Percentiles rank a stretch among this genome's conserved stretches.
Conservation (phyloP, 2,888 invertebrate species). For the Catocala fraxini region DNA sequence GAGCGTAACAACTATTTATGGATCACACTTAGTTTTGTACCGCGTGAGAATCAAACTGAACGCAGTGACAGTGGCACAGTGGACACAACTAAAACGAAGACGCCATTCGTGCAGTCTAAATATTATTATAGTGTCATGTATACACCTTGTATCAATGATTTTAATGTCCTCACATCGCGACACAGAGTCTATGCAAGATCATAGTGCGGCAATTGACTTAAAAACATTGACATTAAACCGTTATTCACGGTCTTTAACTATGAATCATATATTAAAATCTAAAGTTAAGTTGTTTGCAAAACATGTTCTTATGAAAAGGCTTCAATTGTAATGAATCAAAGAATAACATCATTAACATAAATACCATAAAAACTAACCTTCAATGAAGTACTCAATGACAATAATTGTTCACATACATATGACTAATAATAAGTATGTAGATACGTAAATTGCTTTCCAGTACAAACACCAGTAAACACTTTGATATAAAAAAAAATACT, state of each 20-base stretch:
- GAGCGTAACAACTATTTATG: no score
- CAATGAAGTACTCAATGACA: conserved; percentile 4
- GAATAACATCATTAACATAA: conserved; percentile 5
- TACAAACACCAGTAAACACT: conserved; percentile 1
- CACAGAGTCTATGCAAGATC: no score
- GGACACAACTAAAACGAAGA: no score
- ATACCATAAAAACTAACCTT: conserved; percentile 5
- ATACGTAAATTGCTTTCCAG: conserved; percentile 1
- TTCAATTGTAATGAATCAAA: conserved; percentile 1
- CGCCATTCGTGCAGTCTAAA: no score
- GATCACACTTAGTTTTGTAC: no score
- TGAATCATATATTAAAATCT: neutral
- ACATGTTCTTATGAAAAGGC: neutral
- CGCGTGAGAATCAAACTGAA: no score
- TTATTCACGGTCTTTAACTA: neutral
- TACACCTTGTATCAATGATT: no score
- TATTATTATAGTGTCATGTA: no score
- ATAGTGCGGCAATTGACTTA: no score
- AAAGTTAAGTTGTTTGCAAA: neutral
- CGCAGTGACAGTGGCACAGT: no score
- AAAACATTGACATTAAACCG: no score
- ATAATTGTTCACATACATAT: conserved; percentile 6
- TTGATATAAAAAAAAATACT: conserved; percentile 8
- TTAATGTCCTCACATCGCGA: no score
- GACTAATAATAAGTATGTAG: neutral